Percentiles rank a stretch among this genome's conserved stretches.
Conservation (phyloP, 2,888 invertebrate species). For the Drosophila picticornis region DNA sequence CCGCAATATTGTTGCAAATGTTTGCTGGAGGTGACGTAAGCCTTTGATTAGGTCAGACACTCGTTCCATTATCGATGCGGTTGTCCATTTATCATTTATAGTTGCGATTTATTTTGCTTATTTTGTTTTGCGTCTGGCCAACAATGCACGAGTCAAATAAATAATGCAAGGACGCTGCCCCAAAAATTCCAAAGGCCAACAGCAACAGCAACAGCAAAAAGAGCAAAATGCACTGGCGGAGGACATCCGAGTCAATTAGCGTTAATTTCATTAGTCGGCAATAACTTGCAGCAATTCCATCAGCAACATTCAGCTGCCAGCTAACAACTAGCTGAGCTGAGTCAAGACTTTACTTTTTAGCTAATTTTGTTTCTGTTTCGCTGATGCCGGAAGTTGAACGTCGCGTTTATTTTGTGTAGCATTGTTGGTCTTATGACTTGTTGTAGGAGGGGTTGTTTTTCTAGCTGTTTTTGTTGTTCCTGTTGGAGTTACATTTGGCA, state of each 20-base stretch:
- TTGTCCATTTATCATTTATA: neutral
- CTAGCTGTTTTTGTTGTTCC: conserved; percentile 17
- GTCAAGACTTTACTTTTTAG: conserved; percentile 68
- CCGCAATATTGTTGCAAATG: conserved; percentile 47
- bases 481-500: conserved; percentile 74
- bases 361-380: conserved; percentile 77
- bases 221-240: conserved; percentile 14
- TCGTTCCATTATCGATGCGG: neutral
- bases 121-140: neutral
- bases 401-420: conserved; percentile 63
- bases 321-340: conserved; percentile 10
- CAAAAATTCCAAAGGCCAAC: neutral
- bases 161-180: conserved; percentile 3
- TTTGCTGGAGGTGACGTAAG: conserved; percentile 3
- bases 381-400: conserved; percentile 71
- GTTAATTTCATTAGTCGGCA: conserved; percentile 79
- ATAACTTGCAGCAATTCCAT: conserved; percentile 76
- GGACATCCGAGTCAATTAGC: conserved; percentile 74
- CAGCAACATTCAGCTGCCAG: conserved; percentile 48
- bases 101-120: neutral
- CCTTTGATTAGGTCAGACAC: conserved; percentile 1
- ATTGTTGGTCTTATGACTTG: conserved; percentile 14
- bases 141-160: conserved; percentile 8
- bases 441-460: conserved; percentile 10
- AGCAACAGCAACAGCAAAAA: neutral